Evolutionary conservation across 2,888 invertebrate genomes (phyloP).

Genomic region (Hetaerina titia): DNA sequence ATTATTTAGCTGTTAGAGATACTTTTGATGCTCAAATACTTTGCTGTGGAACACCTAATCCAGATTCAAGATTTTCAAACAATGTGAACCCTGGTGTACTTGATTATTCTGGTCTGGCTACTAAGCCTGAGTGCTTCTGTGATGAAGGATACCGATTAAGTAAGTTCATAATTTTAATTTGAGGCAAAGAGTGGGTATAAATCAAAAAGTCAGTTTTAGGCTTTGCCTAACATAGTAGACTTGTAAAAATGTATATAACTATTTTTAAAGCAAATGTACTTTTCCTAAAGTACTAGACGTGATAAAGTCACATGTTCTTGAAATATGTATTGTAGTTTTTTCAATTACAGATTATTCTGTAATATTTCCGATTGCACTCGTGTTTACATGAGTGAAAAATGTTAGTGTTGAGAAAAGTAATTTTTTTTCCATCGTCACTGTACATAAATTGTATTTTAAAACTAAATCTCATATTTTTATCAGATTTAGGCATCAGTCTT

Average conservation of each 20-base stretch:
- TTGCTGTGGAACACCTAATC: slow-evolving; percentile 9
- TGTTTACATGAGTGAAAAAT: too few species aligned
- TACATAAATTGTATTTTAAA: too few species aligned
- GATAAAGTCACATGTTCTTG: too few species aligned
- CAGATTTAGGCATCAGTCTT: slow-evolving; percentile 76
- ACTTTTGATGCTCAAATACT: slow-evolving; percentile 44
- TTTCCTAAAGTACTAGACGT: too few species aligned
- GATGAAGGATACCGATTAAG: slow-evolving; percentile 29
- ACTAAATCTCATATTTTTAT: not conserved
- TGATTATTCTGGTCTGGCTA: not conserved
- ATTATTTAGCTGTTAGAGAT: slow-evolving; percentile 22
- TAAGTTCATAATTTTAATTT: not conserved
- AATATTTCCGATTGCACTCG: too few species aligned
- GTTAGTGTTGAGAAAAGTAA: too few species aligned
- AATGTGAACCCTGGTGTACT: not conserved
- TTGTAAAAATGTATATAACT: too few species aligned
- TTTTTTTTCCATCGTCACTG: too few species aligned
- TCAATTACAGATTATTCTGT: too few species aligned
- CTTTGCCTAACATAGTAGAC: too few species aligned
- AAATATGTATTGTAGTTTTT: too few species aligned
- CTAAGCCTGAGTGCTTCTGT: slow-evolving; percentile 20
- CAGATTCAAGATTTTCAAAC: not conserved
- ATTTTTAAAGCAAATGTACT: too few species aligned
- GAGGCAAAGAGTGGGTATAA: not conserved
- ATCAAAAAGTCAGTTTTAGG: not conserved